phyloP scores from a whole-genome alignment of 2,797 vertebrate genomes.

The Brachymystax lenok region DNA sequence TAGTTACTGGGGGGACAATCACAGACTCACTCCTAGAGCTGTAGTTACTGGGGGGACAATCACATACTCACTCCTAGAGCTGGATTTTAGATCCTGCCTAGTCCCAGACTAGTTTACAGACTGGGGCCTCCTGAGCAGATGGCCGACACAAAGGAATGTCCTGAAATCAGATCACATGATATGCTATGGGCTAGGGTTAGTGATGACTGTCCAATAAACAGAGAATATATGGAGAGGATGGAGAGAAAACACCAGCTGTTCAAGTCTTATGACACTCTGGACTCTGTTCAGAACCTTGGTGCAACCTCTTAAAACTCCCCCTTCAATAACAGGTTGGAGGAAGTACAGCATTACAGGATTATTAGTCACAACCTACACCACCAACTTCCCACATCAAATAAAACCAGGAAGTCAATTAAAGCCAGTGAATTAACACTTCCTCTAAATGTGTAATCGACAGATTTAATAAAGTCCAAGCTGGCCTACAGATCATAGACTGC shows the following conservation, averaged over 20 bases:
- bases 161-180: slow-evolving; percentile 57
- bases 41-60: not conserved
- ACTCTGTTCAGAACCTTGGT: slow-evolving; percentile 25
- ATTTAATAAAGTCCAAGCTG: not conserved
- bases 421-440: slow-evolving; percentile 54
- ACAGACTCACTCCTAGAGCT: too few relatives aligned
- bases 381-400: slow-evolving; percentile 44
- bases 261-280: not conserved
- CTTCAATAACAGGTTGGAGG: slow-evolving; percentile 43
- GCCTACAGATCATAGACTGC: not conserved
- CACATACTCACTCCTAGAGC: slow-evolving; percentile 26
- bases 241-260: slow-evolving; percentile 55
- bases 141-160: slow-evolving; percentile 47
- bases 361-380: slow-evolving; percentile 49
- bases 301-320: slow-evolving; percentile 24
- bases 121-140: slow-evolving; percentile 39
- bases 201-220: slow-evolving; percentile 51
- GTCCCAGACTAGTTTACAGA: slow-evolving; percentile 41
- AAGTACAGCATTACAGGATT: slow-evolving; percentile 42
- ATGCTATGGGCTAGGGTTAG: slow-evolving; percentile 12
- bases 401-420: slow-evolving; percentile 58
- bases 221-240: slow-evolving; percentile 31
- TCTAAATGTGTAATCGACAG: slow-evolving; percentile 43
- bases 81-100: slow-evolving; percentile 37
- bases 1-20: too few relatives aligned